Base-by-base conservation (phyloP, 2,797 vertebrate species). In the Morus bassanus region DNA sequence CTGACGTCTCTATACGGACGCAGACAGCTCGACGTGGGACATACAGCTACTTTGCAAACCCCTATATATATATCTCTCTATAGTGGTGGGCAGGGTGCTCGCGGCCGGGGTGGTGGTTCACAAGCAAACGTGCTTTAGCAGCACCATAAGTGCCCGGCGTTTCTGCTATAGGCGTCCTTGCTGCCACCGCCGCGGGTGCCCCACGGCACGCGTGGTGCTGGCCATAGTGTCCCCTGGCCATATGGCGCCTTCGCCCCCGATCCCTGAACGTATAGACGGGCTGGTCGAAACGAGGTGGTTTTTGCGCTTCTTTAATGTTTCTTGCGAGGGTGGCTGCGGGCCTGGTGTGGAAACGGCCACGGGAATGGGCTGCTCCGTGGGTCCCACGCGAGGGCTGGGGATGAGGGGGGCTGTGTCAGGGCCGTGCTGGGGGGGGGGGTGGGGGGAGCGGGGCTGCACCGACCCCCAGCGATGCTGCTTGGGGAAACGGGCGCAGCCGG, bases 111-210 rank as follows among this genome's bases (percentile, higher is more conserved):
- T 13, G 48, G 17, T 12, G 50, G 28, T 8, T 50, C 28, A 2
- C 1, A 13, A 22, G 10, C 11, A 15, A 33, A 63, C 0, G 4
- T 7, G 1, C 2, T 39, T 60, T 14, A 11, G 24, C 4, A 4
- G 3, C 79, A 5, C 59, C n/a, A 1, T 2, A 5, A 37, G 24
- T 2, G 21, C 23, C 18, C 41, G 0, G 4, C 3, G n/a, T 8
- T 23, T 17, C 6, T 22, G 25, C 43, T 11, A 1, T 1, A 5
- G 35, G 60, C 3, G 14, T 11, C 31, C 39, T 13, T 4, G 8
- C 68, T 64, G 64, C 35, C 16, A 9, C 10, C 1, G 27, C 48
- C 31, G 22, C 10, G 7, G 65, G 41, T 18, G 14, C 41, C 31
- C 24, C 19, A 11, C 18, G 10, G 9, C 13, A 31, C 3, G 11